Conservation (phyloP, 2,888 invertebrate genomes). For the Syritta pipiens region DNA sequence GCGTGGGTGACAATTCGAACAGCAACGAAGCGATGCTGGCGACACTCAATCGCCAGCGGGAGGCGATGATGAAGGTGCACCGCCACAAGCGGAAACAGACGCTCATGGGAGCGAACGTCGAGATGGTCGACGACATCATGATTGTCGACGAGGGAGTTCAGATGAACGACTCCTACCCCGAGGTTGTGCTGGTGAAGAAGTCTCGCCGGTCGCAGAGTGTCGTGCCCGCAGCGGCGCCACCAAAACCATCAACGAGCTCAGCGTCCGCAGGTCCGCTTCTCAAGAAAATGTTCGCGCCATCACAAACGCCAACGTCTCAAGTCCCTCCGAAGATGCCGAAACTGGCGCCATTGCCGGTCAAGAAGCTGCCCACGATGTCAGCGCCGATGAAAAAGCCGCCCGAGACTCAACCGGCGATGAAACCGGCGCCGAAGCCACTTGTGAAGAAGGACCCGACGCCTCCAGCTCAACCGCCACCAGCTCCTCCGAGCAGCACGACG, state of each 20-base stretch:
- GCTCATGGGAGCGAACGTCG: constrained; percentile 44
- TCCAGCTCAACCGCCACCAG: background rate
- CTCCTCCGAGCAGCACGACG: constrained; percentile 70
- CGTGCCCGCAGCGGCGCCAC: background rate
- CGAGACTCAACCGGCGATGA: background rate
- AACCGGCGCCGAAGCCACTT: constrained; percentile 1
- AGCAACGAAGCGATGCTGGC: constrained; percentile 74
- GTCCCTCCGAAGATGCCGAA: background rate
- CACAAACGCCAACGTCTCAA: background rate
- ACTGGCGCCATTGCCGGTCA: background rate
- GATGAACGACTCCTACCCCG: constrained; percentile 45
- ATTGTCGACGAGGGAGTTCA: constrained; percentile 73
- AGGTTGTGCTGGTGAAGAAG: constrained; percentile 45
- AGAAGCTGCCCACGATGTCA: background rate
- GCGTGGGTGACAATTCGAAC: constrained; percentile 63
- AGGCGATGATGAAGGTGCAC: constrained; percentile 70
- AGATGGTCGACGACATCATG: constrained; percentile 75
- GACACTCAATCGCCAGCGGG: constrained; percentile 74
- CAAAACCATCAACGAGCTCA: too few species aligned
- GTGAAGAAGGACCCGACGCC: background rate
- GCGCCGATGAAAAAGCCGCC: constrained; percentile 5
- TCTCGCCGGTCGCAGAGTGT: background rate
- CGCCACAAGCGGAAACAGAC: constrained; percentile 71
- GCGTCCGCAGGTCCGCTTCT: too few species aligned
- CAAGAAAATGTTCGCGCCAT: too few species aligned